phyloP scores from a whole-genome alignment of 2,797 vertebrate genomes.

The Pseudocheirus occidentalis region DNA sequence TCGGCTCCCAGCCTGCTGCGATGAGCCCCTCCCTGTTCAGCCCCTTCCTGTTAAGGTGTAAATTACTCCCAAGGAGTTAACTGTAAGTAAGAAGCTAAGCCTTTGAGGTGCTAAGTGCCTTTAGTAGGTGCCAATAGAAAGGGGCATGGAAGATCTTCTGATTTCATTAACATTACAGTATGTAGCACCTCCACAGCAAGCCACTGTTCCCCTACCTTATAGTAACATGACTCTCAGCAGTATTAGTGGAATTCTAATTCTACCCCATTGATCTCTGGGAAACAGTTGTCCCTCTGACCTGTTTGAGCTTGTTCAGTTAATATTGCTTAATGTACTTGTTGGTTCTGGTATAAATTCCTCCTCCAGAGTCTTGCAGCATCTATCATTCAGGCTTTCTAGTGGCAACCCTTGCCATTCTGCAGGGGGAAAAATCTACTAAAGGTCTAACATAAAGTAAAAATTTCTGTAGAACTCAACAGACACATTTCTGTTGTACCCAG shows the following conservation, averaged over 20 bases:
- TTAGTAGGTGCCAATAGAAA: too few relatives aligned
- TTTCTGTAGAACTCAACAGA: slow-evolving; percentile 93
- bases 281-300: slow-evolving; percentile 81
- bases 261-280: slow-evolving; percentile 90
- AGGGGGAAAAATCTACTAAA: slow-evolving; percentile 90
- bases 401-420: slow-evolving; percentile 89
- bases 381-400: slow-evolving; percentile 89
- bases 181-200: slow-evolving; percentile 92
- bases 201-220: slow-evolving; percentile 90
- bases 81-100: too few relatives aligned
- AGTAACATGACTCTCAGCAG: slow-evolving; percentile 92
- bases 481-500: slow-evolving; percentile 88
- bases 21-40: too few relatives aligned
- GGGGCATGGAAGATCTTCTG: too few relatives aligned
- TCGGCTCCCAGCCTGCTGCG: too few relatives aligned
- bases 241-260: too few relatives aligned
- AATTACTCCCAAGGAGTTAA: too few relatives aligned
- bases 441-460: slow-evolving; percentile 92
- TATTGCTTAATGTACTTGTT: slow-evolving; percentile 93
- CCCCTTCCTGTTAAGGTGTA: too few relatives aligned
- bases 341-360: slow-evolving; percentile 92
- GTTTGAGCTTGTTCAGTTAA: slow-evolving; percentile 93
- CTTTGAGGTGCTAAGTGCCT: too few relatives aligned
- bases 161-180: too few relatives aligned
- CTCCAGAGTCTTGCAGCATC: slow-evolving; percentile 91